Evolutionary conservation across 2,113 vertebrate genomes (phyloP), one percentile per base, ranked within the genome.

Genomic region (Orientallactaga bullata): DNA sequence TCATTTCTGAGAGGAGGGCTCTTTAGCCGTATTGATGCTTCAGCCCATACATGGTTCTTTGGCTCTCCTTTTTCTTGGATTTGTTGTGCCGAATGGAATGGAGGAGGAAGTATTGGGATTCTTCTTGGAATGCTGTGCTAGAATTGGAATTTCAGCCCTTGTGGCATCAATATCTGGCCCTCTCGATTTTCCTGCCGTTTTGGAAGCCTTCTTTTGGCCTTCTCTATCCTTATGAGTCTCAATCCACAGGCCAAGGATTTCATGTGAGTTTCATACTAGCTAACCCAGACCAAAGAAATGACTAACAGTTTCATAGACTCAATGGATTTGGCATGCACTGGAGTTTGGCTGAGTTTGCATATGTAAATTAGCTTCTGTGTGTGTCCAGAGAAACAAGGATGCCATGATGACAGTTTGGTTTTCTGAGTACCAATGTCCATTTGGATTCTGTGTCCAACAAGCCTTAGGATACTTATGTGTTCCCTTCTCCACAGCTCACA

Each of bases 1-100:
- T 88, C 79, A 51, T 88, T 94, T 73, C 47, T 73, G 26, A 88
- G 68, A 69, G 65, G 80, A 83, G 10, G 61, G 28, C 16, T 65
- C 79, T 35, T 80, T 6, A 11, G 37, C 39, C 26, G 7, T 35
- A 7, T 5, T 30, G 37, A 68, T n/a, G 51, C 13, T 12, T 91
- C 39, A 74, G 2, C 26, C 26, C 21, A 32, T 0, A 28, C 32
- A 3, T 1, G 2, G 76, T 65, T 85, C 65, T 91, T 60, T 24
- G 0, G 26, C 3, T 32, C 81, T 61, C 4, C 3, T 73, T 95
- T 80, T 24, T 5, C 21, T 95, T 18, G 23, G 3, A 32, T 94
- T 77, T 72, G 11, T 28, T 9, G 42, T 28, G 85, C 65, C 94
- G 68, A 37, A 35, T 8, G 66, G 69, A 85, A 61, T n/a, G 61